Evolutionary conservation across 92 coral and sea anemone genomes (phyloP), one percentile per base, ranked within the genome.

Genomic region (Epizoanthus ramosus): DNA sequence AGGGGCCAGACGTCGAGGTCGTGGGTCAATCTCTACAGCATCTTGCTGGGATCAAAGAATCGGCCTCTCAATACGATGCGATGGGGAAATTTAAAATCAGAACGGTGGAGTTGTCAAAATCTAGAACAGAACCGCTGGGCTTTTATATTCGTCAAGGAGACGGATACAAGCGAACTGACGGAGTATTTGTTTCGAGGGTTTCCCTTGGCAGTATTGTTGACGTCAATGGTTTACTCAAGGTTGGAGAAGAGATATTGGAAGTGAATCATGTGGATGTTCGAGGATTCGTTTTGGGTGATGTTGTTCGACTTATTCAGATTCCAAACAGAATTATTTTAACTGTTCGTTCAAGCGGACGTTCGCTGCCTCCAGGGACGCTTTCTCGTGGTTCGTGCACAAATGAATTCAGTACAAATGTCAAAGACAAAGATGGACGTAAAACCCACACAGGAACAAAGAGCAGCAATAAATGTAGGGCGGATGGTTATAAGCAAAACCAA

Each of bases 221-320:
- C 23, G 59, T 86, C 19, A 85, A 90, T 57, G 95, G 90, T 23
- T 72, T 92, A 22, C 90, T 97, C 43, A 83, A 64, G 52, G 90
- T 88, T 57, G 99, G 99, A 59, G 99, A 97, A 68, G 99, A 97
- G 76, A 94, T 97, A 64, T 70, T 94, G 61, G 85, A 91, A 68
- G 90, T 97, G 31, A 97, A 97, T 77, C 59, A 85, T 4, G 97
- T 92, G 63, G 84, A 86, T 31, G 91, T 97, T 21, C 80, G 85
- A 4, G 99, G 97, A 13, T 97, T 88, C 54, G 74, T 67, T 22
- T 72, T 97, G 22, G 87, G 88, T 52, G 98, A 97, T 83, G 95
- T 97, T 15, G 99, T 97, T 33, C 92, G 93, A 37, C 88, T 97
- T 88, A 97, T 97, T 80, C 99, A 97, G 71, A 86, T 89, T 47